Evolutionary conservation across 2,797 vertebrate genomes (phyloP).

Genomic region (Pangasius macronema): DNA sequence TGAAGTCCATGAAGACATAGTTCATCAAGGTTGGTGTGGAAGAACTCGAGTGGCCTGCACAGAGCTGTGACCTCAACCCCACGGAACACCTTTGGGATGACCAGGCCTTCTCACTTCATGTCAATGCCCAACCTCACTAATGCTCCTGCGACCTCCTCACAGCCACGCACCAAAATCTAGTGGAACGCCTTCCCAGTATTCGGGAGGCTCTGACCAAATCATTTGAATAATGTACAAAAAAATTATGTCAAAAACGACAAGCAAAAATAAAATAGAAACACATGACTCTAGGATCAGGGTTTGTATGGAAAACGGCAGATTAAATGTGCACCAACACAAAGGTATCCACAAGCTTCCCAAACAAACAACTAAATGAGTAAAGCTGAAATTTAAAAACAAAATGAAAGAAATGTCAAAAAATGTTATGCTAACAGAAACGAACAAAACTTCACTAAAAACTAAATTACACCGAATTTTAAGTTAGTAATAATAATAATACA

Average conservation of each 20-base stretch:
- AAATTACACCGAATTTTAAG: neutral
- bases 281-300: neutral
- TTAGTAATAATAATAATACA: neutral
- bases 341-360: neutral
- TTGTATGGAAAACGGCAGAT: neutral
- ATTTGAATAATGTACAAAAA: neutral
- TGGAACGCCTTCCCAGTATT: too few species aligned
- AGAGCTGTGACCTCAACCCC: neutral
- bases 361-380: neutral
- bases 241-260: neutral
- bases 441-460: neutral
- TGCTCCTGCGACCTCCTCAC: neutral
- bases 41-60: neutral
- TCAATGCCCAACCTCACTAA: neutral
- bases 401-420: neutral
- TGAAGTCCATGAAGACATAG: neutral
- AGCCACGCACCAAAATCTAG: too few species aligned
- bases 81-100: neutral
- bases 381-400: neutral
- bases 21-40: neutral
- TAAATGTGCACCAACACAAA: too few species aligned
- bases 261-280: neutral
- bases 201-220: too few species aligned
- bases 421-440: neutral
- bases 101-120: neutral